Percentiles rank a stretch among this genome's conserved stretches.
These are phyloP conservation scores for Sigmodon hispidus DNA, from an alignment of 2,113 vertebrate species.

Conservation along the genomic window DNA sequence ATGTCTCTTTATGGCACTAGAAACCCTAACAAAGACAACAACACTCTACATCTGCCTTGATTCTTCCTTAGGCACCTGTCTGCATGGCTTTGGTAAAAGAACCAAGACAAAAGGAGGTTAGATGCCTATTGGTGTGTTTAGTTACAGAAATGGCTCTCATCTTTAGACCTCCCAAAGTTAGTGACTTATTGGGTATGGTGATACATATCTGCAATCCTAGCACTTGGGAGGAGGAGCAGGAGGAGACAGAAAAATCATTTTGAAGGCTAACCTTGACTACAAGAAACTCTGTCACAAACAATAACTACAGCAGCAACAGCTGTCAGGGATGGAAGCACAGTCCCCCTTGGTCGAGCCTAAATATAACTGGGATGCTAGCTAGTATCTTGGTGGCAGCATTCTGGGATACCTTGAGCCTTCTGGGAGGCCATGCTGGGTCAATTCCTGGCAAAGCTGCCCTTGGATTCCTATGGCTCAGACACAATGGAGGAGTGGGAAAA, in stretches of 20 bases:
- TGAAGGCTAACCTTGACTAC: not conserved
- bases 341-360: not conserved
- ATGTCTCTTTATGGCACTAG: too few species aligned
- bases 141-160: not conserved
- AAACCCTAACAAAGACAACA: too few species aligned
- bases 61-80: not conserved
- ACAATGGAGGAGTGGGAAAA: not conserved
- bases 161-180: not conserved
- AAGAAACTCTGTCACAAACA: not conserved
- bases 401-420: not conserved
- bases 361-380: not conserved
- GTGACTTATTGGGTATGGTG: not conserved
- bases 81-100: slow-evolving; percentile 15
- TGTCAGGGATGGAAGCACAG: not conserved
- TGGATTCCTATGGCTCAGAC: not conserved
- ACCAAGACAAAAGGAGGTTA: slow-evolving; percentile 30
- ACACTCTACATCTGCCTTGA: not conserved
- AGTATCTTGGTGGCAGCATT: not conserved
- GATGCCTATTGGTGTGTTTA: not conserved
- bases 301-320: not conserved
- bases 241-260: not conserved
- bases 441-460: not conserved
- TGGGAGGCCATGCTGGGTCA: too few species aligned
- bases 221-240: too few species aligned
- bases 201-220: too few species aligned